A percentile compares a stretch with the other conserved stretches of the same genome.
These are phyloP conservation scores for Hyalella azteca DNA, from an alignment of 2,888 invertebrate species.

Conservation along the genomic window DNA sequence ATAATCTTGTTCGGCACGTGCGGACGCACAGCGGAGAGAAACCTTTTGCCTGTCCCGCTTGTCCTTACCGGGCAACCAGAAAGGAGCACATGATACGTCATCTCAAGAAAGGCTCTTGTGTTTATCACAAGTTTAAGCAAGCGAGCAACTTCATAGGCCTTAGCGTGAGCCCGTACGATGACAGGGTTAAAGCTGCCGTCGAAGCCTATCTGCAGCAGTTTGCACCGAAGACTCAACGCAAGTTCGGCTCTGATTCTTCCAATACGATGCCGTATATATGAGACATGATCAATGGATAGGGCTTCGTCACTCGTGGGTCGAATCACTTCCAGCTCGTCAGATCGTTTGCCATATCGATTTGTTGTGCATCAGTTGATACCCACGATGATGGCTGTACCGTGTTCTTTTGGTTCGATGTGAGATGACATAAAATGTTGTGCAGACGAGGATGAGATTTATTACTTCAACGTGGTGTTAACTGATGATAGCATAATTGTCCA, in stretches of 20 bases:
- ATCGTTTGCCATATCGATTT: too few species aligned
- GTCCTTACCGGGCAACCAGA: conserved; percentile 55
- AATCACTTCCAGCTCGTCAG: too few species aligned
- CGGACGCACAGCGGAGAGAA: conserved; percentile 54
- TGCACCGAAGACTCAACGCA: not conserved
- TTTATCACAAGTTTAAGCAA: conserved; percentile 47
- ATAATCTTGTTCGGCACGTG: conserved; percentile 54
- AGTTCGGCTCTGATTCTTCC: conserved; percentile 24
- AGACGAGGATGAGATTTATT: too few species aligned
- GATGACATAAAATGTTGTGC: too few species aligned
- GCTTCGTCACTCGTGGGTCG: not conserved
- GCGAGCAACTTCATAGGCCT: conserved; percentile 1
- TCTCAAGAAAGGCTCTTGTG: conserved; percentile 48
- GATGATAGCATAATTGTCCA: too few species aligned
- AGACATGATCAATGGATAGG: conserved; percentile 18
- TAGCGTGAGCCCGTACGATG: conserved; percentile 16
- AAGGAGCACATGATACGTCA: conserved; percentile 54
- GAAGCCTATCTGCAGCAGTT: conserved; percentile 17
- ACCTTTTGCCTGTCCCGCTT: conserved; percentile 55
- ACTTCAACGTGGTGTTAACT: too few species aligned
- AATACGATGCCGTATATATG: conserved; percentile 19
- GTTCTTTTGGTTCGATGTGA: too few species aligned
- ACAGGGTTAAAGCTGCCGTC: conserved; percentile 10
- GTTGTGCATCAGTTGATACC: too few species aligned
- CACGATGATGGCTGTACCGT: too few species aligned